Percentiles rank a stretch among this genome's conserved stretches.
These are phyloP conservation scores for Amyelois transitella DNA, from an alignment of 1,140 invertebrate genomes.

Conservation along the genomic window DNA sequence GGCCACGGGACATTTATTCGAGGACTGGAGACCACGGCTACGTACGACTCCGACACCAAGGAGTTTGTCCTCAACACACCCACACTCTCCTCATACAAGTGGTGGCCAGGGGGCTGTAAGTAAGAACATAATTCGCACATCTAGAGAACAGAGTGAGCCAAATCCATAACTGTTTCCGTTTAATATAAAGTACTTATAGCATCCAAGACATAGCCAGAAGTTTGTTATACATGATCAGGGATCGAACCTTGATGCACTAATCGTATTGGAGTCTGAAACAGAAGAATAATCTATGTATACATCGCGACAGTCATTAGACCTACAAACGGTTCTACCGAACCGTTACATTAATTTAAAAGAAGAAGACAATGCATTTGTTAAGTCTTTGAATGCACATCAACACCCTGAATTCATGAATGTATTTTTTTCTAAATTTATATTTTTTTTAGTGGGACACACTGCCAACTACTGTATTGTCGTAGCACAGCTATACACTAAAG, in stretches of 20 bases:
- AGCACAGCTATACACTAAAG: conserved; percentile 90
- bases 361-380: too few relatives aligned
- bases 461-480: conserved; percentile 92
- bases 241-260: too few relatives aligned
- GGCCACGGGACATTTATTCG: conserved; percentile 95
- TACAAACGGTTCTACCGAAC: not conserved
- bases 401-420: too few relatives aligned
- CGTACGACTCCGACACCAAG: conserved; percentile 87
- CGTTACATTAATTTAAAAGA: not conserved
- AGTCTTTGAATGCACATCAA: too few relatives aligned
- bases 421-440: not conserved
- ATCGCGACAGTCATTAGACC: not conserved
- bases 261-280: too few relatives aligned
- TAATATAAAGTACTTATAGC: too few relatives aligned
- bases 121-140: conserved; percentile 33
- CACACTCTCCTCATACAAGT: conserved; percentile 91
- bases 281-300: too few relatives aligned
- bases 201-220: too few relatives aligned
- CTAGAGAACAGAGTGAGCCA: not conserved
- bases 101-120: conserved; percentile 95
- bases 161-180: too few relatives aligned
- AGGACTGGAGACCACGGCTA: conserved; percentile 93
- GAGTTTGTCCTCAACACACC: conserved; percentile 94
- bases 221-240: too few relatives aligned
- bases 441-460: conserved; percentile 90